Base-by-base conservation (phyloP, 2,888 invertebrate genomes). In the Plusia festucae region DNA sequence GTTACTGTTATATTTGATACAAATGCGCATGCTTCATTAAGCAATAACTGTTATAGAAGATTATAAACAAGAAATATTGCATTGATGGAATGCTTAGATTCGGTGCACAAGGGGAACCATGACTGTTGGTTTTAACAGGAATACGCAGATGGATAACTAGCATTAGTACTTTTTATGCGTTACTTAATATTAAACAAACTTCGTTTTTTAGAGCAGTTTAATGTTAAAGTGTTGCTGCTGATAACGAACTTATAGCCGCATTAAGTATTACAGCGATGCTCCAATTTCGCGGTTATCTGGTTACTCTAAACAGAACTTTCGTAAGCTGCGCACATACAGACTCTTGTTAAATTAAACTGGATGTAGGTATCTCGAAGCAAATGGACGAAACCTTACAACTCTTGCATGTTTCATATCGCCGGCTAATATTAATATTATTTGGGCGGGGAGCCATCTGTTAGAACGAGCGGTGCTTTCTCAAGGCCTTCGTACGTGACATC, bases 401-500 rank as follows among this genome's bases (percentile, higher is more conserved):
- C 66, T 71, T 68, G 53, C 57, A 65, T 69, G 65, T 73, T 77
- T 76, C 76, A 80, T 79, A 49, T 63, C 54, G 61, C 60, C 18
- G 49, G 56, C 78, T 76, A 71, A 79, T 81, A 82, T 81, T 74
- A 80, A 79, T 82, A 79, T 84, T 78, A 82, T 84, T 82, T 83
- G 78, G 84, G 81, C 60, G 59, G 70, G 81, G 78, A 82, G 79
- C 86, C 88, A 87, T 88, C 85, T 88, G 88, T 74, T 76, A 67
- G 71, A 68, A 60, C 60, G 73, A 76, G 80, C 82, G 83, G 81
- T 75, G 75, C 85, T 87, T 88, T 86, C 86, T 82, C 82, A 82
- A 80, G 74, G 79, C 71, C 73, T 78, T 68, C 54, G 83, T 85
- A 90, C 91, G 91, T 91, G 91, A 90, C 89, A 88, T 90, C 91